phyloP scores from a whole-genome alignment of 1,140 invertebrate genomes.

The Microplitis mediator region DNA sequence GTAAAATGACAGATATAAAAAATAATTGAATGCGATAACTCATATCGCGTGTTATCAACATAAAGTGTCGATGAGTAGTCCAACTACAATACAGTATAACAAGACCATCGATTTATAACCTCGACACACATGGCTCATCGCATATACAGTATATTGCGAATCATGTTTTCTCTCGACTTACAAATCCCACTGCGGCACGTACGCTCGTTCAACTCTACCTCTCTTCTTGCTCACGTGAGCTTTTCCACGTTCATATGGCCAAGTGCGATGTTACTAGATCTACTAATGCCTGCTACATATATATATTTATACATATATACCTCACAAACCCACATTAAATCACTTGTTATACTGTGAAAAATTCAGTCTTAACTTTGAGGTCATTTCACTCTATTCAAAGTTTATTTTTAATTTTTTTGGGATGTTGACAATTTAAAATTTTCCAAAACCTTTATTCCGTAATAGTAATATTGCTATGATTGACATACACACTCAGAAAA shows the following conservation, averaged over 20 bases:
- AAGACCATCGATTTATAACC: constrained; percentile 21
- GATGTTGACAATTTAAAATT: too few species aligned
- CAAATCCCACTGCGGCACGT: constrained; percentile 29
- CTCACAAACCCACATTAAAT: background rate
- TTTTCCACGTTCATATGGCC: constrained; percentile 4
- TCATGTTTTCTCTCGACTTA: constrained; percentile 27
- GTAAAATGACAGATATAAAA: background rate
- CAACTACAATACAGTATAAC: constrained; percentile 6
- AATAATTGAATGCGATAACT: constrained; percentile 3
- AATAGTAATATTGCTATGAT: too few species aligned
- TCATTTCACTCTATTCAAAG: too few species aligned
- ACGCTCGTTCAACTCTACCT: constrained; percentile 15
- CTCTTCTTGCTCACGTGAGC: constrained; percentile 12
- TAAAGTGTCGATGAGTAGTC: background rate
- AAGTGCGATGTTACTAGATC: background rate
- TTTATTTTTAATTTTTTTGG: too few species aligned
- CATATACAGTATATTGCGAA: constrained; percentile 4
- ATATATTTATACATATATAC: too few species aligned
- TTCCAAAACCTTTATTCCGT: too few species aligned
- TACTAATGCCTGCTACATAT: background rate
- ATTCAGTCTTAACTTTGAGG: too few species aligned
- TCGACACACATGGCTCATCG: constrained; percentile 2
- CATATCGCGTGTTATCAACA: background rate
- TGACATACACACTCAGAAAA: too few species aligned
- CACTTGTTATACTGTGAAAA: background rate